Percentiles rank a stretch among this genome's conserved stretches.
phyloP scores from a whole-genome alignment of 2,113 vertebrate genomes.

The Caloenas nicobarica region DNA sequence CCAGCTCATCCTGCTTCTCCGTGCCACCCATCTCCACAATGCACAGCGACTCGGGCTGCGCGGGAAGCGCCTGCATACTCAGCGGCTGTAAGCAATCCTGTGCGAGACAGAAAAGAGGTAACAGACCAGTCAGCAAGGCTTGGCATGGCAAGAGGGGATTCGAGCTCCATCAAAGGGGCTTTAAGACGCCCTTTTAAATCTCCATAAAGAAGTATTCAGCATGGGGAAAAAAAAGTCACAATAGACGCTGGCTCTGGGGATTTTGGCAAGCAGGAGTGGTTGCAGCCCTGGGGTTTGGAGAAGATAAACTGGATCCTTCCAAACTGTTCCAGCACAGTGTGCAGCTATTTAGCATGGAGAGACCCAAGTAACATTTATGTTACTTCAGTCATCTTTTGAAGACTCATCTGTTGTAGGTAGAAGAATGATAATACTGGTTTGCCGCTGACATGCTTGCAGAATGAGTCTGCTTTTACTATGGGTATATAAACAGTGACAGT shows the following conservation, averaged over 20 bases:
- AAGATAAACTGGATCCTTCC: not conserved
- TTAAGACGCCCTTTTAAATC: not conserved
- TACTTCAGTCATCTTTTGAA: not conserved
- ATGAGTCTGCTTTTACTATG: not conserved
- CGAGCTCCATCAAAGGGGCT: not conserved
- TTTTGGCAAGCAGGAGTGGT: not conserved
- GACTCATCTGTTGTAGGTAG: not conserved
- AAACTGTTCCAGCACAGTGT: not conserved
- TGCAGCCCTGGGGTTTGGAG: not conserved
- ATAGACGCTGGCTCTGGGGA: not conserved
- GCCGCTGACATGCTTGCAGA: not conserved
- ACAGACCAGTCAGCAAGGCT: not conserved
- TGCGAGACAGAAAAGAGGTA: not conserved
- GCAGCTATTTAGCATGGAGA: not conserved
- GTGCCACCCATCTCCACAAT: conserved; percentile 99
- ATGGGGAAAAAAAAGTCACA: not conserved
- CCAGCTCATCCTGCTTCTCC: conserved; percentile 96
- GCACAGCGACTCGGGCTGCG: conserved; percentile 94
- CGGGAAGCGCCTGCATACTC: conserved; percentile 97
- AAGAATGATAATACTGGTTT: not conserved
- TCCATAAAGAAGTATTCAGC: not conserved
- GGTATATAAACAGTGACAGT: not conserved
- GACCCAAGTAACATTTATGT: not conserved
- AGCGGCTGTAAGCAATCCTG: conserved; percentile 96
- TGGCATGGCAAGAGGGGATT: not conserved